Base-by-base conservation (phyloP, 2,797 vertebrate species). In the Percopsis omiscomaycus region DNA sequence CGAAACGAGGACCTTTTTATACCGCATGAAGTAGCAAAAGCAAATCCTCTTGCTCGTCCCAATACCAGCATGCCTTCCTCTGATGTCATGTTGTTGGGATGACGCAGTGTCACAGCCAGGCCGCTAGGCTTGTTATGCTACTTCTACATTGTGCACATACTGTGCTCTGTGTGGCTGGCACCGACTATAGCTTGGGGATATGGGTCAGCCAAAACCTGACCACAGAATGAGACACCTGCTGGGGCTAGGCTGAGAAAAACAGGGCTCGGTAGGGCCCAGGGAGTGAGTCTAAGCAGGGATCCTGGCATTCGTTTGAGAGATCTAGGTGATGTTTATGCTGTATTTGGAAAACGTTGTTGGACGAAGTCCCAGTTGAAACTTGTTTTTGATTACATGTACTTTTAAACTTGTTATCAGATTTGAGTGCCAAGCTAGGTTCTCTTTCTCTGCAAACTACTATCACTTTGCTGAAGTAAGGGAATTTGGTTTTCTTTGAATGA, bases 151-250 rank as follows among this genome's bases (percentile, higher is more conserved):
- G 86, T 86, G 87, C 74, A 86, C 87, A 90, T 88, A 84, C 85
- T 88, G 90, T 92, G 88, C 88, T 84, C 60, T 60, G 66, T 69
- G 76, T 75, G 76, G 69, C 77, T 89, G 87, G 78, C 81, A 84
- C 71, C 76, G 68, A 53, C 69, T 71, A 68, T 73, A 75, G 82
- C 79, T 62, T 65, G 59, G 77, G 81, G 71, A 84, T 84, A 71
- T 85, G 79, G 88, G 86, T 90, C 86, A 88, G 87, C 84, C 86
- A 87, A 82, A 88, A 86, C 79, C 78, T 87, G 80, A 87, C 84
- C 77, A 84, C 79, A 74, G 78, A 82, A 67, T 14, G 74, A 77
- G 69, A 71, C 80, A 79, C 83, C 84, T 90, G 80, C 82, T 88
- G 86, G 71, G 74, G 82, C 83, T 71, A 70, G 75, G 81, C 72